A percentile compares a stretch with the other conserved stretches of the same genome.
phyloP scores from a whole-genome alignment of 1,140 invertebrate genomes.

The Cardiocondyla obscurior region DNA sequence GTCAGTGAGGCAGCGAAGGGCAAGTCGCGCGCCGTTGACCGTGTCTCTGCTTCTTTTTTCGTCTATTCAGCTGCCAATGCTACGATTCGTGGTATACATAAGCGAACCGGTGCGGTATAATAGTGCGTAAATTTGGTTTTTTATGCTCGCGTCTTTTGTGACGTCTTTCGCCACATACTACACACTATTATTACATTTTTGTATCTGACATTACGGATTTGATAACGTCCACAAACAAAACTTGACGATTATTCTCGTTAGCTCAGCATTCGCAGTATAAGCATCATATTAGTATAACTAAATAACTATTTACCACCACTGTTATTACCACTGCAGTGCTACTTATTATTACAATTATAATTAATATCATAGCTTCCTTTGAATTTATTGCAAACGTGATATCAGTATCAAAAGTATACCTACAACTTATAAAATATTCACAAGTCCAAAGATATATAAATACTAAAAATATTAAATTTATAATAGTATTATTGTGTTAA shows the following conservation, averaged over 20 bases:
- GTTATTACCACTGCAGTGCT: too few relatives aligned
- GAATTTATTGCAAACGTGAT: background rate
- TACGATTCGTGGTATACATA: background rate
- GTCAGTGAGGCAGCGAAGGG: constrained; percentile 82
- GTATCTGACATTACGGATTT: background rate
- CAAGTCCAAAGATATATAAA: background rate
- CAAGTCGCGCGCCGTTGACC: constrained; percentile 79
- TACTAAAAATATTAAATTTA: background rate
- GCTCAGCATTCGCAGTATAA: background rate
- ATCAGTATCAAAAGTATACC: background rate
- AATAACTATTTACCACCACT: too few relatives aligned
- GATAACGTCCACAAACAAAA: background rate
- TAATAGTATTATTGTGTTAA: background rate
- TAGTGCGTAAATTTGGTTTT: constrained; percentile 9
- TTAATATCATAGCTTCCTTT: too few relatives aligned
- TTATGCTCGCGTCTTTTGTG: background rate
- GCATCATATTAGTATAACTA: background rate
- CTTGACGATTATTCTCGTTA: background rate
- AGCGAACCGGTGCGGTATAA: constrained; percentile 17
- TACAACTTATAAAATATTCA: background rate
- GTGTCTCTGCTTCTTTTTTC: constrained; percentile 74
- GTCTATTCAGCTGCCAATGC: constrained; percentile 40
- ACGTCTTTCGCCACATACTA: background rate
- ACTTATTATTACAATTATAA: background rate
- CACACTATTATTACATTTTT: background rate